Evolutionary conservation across 2,113 vertebrate genomes (phyloP).

Genomic region (Colistium nudipinnis): DNA sequence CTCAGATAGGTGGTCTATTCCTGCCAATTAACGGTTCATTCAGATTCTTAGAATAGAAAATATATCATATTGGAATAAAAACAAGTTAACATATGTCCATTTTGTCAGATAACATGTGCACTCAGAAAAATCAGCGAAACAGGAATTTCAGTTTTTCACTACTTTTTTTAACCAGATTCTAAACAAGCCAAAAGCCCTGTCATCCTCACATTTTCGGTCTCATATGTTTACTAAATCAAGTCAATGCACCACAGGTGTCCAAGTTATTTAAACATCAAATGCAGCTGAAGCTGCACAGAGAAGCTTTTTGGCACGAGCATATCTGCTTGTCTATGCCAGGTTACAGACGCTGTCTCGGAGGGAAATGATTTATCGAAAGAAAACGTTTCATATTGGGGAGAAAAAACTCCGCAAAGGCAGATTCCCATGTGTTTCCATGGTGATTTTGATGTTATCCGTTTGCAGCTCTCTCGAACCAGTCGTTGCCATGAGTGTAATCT

Average conservation of each 20-base stretch:
- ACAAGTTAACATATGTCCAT: too few relatives aligned
- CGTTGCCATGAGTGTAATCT: neutral
- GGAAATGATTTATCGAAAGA: conserved; percentile 26
- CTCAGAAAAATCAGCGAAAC: conserved; percentile 75
- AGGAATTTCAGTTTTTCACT: conserved; percentile 66
- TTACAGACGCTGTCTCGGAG: conserved; percentile 6
- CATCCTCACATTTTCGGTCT: neutral
- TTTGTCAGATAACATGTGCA: too few relatives aligned
- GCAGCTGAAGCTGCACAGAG: conserved; percentile 23
- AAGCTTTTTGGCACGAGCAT: conserved; percentile 8
- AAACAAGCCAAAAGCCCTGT: neutral
- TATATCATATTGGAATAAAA: too few relatives aligned
- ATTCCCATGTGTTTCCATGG: neutral
- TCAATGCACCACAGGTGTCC: conserved; percentile 31
- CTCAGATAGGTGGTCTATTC: too few relatives aligned
- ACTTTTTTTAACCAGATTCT: conserved; percentile 66
- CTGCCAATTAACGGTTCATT: too few relatives aligned
- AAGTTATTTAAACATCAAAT: conserved; percentile 21
- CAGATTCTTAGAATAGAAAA: too few relatives aligned
- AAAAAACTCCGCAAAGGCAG: neutral
- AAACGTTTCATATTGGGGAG: neutral
- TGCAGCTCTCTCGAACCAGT: neutral
- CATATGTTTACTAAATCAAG: conserved; percentile 13
- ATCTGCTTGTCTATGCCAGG: neutral
- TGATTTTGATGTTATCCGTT: neutral